Conservation (phyloP, 2,797 vertebrate genomes). For the Myoxocephalus aenaeus region DNA sequence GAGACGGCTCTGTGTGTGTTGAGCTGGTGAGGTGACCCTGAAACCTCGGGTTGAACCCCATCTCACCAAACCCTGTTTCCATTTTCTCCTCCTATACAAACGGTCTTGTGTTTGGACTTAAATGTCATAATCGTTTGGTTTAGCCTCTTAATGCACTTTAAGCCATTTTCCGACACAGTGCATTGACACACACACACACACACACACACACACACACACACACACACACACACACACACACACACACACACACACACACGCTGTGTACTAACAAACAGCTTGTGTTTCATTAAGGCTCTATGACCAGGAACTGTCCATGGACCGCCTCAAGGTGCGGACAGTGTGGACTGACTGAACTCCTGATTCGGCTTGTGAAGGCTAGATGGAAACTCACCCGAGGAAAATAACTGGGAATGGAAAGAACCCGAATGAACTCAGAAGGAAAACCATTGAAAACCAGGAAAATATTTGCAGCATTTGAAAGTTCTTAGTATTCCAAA, state of each 20-base stretch:
- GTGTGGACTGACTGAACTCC: conserved; percentile 3
- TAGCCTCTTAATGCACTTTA: conserved; percentile 53
- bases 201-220: background rate
- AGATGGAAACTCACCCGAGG: conserved; percentile 10
- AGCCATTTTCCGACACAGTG: conserved; percentile 46
- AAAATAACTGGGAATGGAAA: conserved; percentile 6
- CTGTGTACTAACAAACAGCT: conserved; percentile 17
- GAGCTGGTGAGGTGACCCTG: conserved; percentile 8
- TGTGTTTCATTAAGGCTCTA: conserved; percentile 20
- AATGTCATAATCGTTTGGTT: conserved; percentile 53
- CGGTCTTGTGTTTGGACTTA: conserved; percentile 59
- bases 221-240: conserved; percentile 3
- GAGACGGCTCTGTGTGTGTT: background rate
- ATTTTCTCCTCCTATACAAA: conserved; percentile 38
- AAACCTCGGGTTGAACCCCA: conserved; percentile 9
- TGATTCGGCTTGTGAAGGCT: background rate
- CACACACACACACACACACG: background rate
- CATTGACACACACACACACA: background rate
- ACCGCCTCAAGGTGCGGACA: conserved; percentile 1
- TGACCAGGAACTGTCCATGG: conserved; percentile 19
- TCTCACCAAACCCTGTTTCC: conserved; percentile 34
- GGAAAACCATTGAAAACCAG: background rate
- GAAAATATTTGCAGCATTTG: background rate
- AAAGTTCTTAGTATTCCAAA: background rate
- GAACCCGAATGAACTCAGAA: background rate